A percentile compares a stretch with the other conserved stretches of the same genome.
These are phyloP conservation scores for Heptascelio sp. DNA, from an alignment of 2,888 invertebrate species.

Conservation along the genomic window DNA sequence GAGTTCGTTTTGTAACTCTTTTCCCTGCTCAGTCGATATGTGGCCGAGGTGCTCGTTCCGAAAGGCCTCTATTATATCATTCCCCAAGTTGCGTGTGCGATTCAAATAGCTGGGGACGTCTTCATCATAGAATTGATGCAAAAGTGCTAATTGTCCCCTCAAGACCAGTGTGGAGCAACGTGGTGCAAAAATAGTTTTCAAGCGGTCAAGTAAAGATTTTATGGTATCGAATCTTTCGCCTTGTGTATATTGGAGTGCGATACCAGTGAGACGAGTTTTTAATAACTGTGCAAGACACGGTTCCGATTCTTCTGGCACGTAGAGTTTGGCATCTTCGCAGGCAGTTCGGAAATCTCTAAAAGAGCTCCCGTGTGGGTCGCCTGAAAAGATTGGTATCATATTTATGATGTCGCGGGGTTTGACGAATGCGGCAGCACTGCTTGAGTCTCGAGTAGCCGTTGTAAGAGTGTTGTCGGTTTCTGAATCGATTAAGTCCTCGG, in stretches of 20 bases:
- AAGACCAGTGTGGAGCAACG: neutral
- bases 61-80: constrained; percentile 20
- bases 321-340: neutral
- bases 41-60: constrained; percentile 16
- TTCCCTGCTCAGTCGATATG: neutral
- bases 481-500: too few species aligned
- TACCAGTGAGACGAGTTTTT: constrained; percentile 6
- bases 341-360: neutral
- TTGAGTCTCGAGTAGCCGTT: too few species aligned
- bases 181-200: constrained; percentile 27
- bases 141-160: constrained; percentile 25
- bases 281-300: neutral
- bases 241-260: neutral
- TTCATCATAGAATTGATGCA: constrained; percentile 39
- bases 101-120: constrained; percentile 35
- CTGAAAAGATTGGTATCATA: neutral
- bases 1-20: constrained; percentile 30
- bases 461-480: too few species aligned
- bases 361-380: neutral
- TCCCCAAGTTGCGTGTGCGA: constrained; percentile 17
- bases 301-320: neutral
- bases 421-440: too few species aligned
- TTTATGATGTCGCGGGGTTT: neutral
- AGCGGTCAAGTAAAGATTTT: neutral
- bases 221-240: neutral